Evolutionary conservation across 2,113 vertebrate species (phyloP).

Genomic region (Paracanthobrama guichenoti): DNA sequence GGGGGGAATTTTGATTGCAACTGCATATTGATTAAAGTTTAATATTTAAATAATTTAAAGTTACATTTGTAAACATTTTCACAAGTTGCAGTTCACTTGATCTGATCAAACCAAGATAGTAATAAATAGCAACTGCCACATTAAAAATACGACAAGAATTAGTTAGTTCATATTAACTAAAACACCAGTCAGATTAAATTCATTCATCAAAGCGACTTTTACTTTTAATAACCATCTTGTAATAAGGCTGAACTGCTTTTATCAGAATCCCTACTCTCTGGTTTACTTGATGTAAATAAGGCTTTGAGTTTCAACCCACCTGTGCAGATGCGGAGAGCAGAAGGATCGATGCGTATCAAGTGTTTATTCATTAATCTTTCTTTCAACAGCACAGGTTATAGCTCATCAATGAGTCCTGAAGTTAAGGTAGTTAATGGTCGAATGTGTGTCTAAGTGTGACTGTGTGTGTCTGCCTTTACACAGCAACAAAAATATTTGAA

Average conservation of each 20-base stretch:
- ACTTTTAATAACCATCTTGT: not conserved
- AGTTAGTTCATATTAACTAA: not conserved
- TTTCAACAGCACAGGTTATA: not conserved
- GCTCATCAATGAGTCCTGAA: not conserved
- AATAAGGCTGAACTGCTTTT: not conserved
- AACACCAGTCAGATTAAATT: not conserved
- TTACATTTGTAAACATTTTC: not conserved
- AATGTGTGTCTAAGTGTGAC: not conserved
- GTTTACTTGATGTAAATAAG: not conserved
- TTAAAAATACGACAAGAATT: not conserved
- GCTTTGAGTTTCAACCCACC: not conserved
- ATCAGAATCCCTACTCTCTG: not conserved
- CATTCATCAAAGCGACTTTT: not conserved
- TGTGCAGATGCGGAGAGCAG: not conserved
- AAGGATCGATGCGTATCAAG: not conserved
- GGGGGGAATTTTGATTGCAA: no score
- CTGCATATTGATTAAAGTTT: not conserved
- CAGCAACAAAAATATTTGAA: constrained; percentile 26
- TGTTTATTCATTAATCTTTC: constrained; percentile 13
- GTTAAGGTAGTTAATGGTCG: not conserved
- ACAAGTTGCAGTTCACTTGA: not conserved
- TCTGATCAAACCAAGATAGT: not conserved
- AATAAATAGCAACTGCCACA: not conserved
- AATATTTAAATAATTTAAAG: not conserved
- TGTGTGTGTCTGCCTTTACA: not conserved